Evolutionary conservation across 1,140 invertebrate genomes (phyloP).

Genomic region (Carposina sasakii): DNA sequence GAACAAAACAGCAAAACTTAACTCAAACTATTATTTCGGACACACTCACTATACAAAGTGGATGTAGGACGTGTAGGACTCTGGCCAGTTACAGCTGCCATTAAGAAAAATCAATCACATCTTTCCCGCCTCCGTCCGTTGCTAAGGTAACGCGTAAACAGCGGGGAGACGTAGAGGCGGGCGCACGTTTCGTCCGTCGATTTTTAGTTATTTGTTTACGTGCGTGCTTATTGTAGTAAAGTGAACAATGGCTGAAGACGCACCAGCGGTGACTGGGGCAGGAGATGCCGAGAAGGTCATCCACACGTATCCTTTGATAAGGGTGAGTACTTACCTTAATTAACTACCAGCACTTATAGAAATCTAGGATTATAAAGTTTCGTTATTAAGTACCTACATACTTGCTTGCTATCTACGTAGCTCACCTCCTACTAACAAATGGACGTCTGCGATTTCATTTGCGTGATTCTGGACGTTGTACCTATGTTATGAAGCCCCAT

Average conservation of each 20-base stretch:
- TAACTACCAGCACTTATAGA: too few relatives aligned
- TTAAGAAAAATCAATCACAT: conserved; percentile 65
- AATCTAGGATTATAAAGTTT: too few relatives aligned
- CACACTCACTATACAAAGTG: too few relatives aligned
- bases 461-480: too few relatives aligned
- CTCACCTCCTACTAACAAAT: too few relatives aligned
- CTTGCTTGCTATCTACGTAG: too few relatives aligned
- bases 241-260: conserved; percentile 61
- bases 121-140: conserved; percentile 53
- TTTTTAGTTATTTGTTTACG: conserved; percentile 24
- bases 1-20: too few relatives aligned
- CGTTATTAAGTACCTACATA: too few relatives aligned
- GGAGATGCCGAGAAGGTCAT: conserved; percentile 78
- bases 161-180: conserved; percentile 44
- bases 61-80: background rate
- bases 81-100: conserved; percentile 3
- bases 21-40: too few relatives aligned
- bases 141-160: conserved; percentile 65
- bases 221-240: conserved; percentile 23
- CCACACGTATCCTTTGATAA: conserved; percentile 82
- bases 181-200: conserved; percentile 28
- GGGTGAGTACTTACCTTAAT: conserved; percentile 73
- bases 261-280: conserved; percentile 18
- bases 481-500: too few relatives aligned
- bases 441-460: too few relatives aligned